Evolutionary conservation across 2,113 vertebrate species (phyloP).

Genomic region (Pseudorasbora parva): DNA sequence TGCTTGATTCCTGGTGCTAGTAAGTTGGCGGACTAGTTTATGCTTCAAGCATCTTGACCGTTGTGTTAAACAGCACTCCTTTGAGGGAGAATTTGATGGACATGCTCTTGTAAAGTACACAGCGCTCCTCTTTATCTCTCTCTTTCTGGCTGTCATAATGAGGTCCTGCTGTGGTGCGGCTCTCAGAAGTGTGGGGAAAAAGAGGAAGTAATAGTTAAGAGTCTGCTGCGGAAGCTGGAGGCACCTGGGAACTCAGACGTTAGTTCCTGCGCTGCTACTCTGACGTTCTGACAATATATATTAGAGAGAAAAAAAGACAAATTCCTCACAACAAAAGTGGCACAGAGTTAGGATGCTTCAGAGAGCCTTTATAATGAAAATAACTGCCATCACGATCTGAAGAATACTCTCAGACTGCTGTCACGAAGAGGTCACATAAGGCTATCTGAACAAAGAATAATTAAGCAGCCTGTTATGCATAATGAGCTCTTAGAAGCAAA

Average conservation of each 20-base stretch:
- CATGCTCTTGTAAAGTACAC: conserved; percentile 39
- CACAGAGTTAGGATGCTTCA: neutral
- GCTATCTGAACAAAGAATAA: neutral
- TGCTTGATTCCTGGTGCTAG: conserved; percentile 7
- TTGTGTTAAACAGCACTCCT: conserved; percentile 30
- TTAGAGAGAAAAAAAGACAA: conserved; percentile 21
- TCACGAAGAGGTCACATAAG: neutral
- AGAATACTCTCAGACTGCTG: neutral
- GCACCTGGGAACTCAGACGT: conserved; percentile 39
- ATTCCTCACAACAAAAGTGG: conserved; percentile 29
- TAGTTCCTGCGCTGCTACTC: conserved; percentile 30
- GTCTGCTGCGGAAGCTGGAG: conserved; percentile 10
- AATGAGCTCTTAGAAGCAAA: neutral
- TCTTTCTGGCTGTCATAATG: conserved; percentile 32
- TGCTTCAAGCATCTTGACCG: conserved; percentile 5
- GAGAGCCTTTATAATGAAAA: conserved; percentile 22
- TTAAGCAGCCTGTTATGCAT: conserved; percentile 7
- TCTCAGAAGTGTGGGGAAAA: conserved; percentile 44
- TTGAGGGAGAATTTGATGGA: conserved; percentile 35
- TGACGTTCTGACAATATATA: conserved; percentile 38
- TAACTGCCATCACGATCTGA: neutral
- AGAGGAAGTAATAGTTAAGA: conserved; percentile 51
- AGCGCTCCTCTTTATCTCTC: neutral
- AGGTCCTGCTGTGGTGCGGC: conserved; percentile 19
- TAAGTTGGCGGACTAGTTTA: conserved; percentile 14